Conservation (phyloP, 1,140 invertebrate genomes). For the Tribolium madens region DNA sequence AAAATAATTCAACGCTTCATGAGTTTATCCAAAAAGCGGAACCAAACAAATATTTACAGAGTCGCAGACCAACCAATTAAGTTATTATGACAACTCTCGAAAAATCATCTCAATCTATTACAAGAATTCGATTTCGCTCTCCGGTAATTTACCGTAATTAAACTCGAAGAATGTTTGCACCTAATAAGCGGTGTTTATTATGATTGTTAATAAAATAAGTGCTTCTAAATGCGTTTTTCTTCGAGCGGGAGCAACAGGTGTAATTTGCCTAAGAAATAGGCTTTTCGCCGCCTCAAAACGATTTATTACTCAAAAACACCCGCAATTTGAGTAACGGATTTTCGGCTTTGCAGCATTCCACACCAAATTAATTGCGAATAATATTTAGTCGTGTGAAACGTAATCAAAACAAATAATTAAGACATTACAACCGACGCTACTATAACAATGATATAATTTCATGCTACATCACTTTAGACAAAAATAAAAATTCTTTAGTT, state of each 20-base stretch:
- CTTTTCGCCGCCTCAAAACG: not conserved
- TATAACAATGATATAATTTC: too few species aligned
- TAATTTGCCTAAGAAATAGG: not conserved
- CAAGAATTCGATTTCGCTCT: not conserved
- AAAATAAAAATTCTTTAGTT: too few species aligned
- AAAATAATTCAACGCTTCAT: not conserved
- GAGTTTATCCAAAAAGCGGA: slow-evolving; percentile 10
- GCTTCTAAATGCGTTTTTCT: not conserved
- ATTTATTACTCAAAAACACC: not conserved
- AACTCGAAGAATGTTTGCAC: not conserved
- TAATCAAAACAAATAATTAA: too few species aligned
- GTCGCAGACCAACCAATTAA: not conserved
- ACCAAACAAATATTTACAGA: slow-evolving; percentile 5
- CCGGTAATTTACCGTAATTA: not conserved
- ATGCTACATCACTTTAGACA: too few species aligned
- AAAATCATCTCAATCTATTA: too few species aligned
- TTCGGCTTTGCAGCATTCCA: not conserved
- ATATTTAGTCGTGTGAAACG: too few species aligned
- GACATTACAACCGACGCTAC: too few species aligned
- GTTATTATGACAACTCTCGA: not conserved
- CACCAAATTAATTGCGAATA: too few species aligned
- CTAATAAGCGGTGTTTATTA: not conserved
- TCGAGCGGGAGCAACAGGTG: too few species aligned
- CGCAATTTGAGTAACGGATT: not conserved
- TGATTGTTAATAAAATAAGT: too few species aligned